Evolutionary conservation across 2,797 vertebrate species (phyloP), one percentile per base, ranked within the genome.

Genomic region (Otolemur crassicaudatus): DNA sequence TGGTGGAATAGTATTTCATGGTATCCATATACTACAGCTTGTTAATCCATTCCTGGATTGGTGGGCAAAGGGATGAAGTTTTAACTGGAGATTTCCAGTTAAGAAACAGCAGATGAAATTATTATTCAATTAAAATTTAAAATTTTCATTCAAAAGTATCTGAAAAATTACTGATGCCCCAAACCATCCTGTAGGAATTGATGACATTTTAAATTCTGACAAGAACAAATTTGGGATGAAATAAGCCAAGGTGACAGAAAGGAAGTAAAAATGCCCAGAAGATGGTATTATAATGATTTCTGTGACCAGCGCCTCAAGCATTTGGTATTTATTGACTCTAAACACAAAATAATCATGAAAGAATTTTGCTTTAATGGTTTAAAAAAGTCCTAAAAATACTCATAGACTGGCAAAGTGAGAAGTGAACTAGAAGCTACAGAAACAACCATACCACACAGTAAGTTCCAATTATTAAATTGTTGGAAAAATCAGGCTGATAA

Each of bases 201-300:
- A 49, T 49, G 61, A 27, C 16, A 72, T 80, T 85, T 85, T 34
- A 89, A 84, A 92, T 95, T 72, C 53, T 92, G 80, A 61, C 11
- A 87, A 94, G 75, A 95, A 40, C 8, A 37, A 80, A 22, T 1
- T 1, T 76, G 56, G 7, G 23, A 82, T 82, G 34, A 94, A 91
- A 86, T 60, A 85, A 89, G 69, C 37, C 22, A 46, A 83, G 12
- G 5, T 5, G 65, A 53, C 4, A 77, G 37, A 85, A 87, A 63
- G 37, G 4, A 91, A 34, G 58, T 70, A 12, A 84, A 2, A 27
- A 5, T 25, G 3, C 29, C 13, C n/a, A 87, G 58, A 84, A 83
- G 60, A 60, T 11, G 60, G 12, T 61, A 80, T 76, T 16, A 19
- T 29, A 60, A 31, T 11, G 3, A 60, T 87, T 67, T 75, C n/a